Evolutionary conservation across 2,888 invertebrate species (phyloP).

Genomic region (Bursaphelenchus okinawaensis): DNA sequence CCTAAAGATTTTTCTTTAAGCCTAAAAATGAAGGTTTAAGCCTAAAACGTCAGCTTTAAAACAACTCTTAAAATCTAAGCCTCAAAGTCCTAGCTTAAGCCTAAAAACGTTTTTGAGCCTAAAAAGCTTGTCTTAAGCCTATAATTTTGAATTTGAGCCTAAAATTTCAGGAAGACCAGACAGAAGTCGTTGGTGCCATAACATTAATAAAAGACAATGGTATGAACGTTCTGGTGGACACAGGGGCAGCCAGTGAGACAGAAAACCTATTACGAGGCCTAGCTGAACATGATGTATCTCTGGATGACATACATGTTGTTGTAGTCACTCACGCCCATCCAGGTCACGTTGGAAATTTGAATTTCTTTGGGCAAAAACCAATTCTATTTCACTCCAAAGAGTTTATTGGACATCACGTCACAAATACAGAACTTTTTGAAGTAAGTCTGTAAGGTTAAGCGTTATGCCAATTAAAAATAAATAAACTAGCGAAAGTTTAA

Average conservation of each 20-base stretch:
- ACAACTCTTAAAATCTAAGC: background rate
- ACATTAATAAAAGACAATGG: constrained; percentile 52
- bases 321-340: constrained; percentile 54
- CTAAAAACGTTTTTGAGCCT: background rate
- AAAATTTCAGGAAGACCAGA: constrained; percentile 42
- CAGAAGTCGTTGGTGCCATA: constrained; percentile 48
- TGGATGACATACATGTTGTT: constrained; percentile 50
- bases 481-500: background rate
- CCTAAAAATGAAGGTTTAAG: background rate
- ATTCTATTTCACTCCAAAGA: constrained; percentile 52
- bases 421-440: constrained; percentile 48
- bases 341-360: constrained; percentile 54
- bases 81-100: background rate
- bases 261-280: constrained; percentile 50
- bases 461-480: background rate
- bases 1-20: background rate
- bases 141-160: background rate
- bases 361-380: constrained; percentile 55
- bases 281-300: constrained; percentile 43
- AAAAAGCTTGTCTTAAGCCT: background rate
- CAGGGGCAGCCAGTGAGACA: constrained; percentile 48
- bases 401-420: constrained; percentile 51
- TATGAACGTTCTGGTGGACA: constrained; percentile 46
- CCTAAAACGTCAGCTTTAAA: too few species aligned
- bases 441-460: constrained; percentile 18